Base-by-base conservation (phyloP, 2,113 vertebrate species). In the Glareola pratincola region DNA sequence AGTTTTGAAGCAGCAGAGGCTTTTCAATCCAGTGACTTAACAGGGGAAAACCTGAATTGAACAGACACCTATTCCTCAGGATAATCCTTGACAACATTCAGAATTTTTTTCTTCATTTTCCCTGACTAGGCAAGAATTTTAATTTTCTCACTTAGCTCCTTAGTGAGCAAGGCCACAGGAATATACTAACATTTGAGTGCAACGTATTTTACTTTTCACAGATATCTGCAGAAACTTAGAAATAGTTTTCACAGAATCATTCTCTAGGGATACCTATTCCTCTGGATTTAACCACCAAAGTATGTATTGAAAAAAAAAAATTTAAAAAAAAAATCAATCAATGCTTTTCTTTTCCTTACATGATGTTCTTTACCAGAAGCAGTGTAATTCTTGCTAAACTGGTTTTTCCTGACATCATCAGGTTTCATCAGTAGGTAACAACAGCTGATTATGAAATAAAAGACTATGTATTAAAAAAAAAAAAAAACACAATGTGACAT, bases 381-480 rank as follows among this genome's bases (percentile, higher is more conserved):
- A 79, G 47, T 54, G 57, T 27, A 77, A 32, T 93, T 92, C 60
- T 93, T 78, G 50, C 78, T 93, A 71, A 90, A 89, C 47, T 76
- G 88, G 2, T 62, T 57, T 94, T 96, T 82, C 71, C 87, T 94
- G 80, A 95, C 88, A 67, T 8, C 59, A 93, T 92, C 92, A 92
- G 43, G 53, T 86, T 93, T 93, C 64, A 86, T 95, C 92, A 86
- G 53, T 6, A 96, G 53, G 48, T 60, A 89, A 93, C 56, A 95
- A 92, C 68, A 89, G 80, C 48, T 85, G 86, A 94, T 48, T 81
- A 53, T 78, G 39, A 91, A 95, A 94, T 32, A 77, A 77, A 89
- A 92, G 76, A 92, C 87, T 87, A 85, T 0, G 0, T 36, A 78
- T 59, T 63, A 5, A 36, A 56, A 81, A 73, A 62, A 29, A 62